These are phyloP conservation scores for Sinocyclocheilus anshuiensis DNA, from an alignment of 2,113 vertebrate genomes.

Conservation along the genomic window DNA sequence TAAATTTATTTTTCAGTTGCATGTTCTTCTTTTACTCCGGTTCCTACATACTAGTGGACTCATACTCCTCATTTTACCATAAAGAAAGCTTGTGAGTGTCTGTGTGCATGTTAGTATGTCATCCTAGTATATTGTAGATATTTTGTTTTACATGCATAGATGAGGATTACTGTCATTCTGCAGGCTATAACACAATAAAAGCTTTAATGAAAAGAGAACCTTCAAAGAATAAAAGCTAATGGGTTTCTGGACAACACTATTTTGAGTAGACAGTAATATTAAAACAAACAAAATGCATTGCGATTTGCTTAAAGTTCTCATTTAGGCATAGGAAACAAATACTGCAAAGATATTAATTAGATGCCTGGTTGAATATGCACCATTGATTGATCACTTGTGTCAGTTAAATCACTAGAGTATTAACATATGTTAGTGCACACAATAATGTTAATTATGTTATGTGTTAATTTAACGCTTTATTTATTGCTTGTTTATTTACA, in stretches of 20 bases:
- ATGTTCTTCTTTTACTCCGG: conserved; percentile 5
- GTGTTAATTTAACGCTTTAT: conserved; percentile 9
- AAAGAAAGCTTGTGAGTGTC: neutral
- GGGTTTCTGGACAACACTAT: neutral
- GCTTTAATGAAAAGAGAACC: conserved; percentile 9
- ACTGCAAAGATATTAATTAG: neutral
- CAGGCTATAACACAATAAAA: neutral
- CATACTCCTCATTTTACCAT: neutral
- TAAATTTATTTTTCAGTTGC: neutral
- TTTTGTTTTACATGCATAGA: neutral
- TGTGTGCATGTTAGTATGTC: conserved; percentile 14
- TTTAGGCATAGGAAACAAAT: neutral
- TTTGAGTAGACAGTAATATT: neutral
- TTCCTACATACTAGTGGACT: neutral
- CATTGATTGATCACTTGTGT: neutral
- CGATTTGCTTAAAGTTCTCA: neutral
- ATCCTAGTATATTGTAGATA: neutral
- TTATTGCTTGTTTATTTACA: conserved; percentile 22
- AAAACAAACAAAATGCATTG: neutral
- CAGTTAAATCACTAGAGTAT: neutral
- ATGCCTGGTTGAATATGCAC: neutral
- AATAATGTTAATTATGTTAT: neutral
- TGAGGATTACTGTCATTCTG: neutral
- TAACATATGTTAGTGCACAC: neutral
- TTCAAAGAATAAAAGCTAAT: neutral